Base-by-base conservation (phyloP, 1,140 invertebrate species). In the Cydia pomonella region DNA sequence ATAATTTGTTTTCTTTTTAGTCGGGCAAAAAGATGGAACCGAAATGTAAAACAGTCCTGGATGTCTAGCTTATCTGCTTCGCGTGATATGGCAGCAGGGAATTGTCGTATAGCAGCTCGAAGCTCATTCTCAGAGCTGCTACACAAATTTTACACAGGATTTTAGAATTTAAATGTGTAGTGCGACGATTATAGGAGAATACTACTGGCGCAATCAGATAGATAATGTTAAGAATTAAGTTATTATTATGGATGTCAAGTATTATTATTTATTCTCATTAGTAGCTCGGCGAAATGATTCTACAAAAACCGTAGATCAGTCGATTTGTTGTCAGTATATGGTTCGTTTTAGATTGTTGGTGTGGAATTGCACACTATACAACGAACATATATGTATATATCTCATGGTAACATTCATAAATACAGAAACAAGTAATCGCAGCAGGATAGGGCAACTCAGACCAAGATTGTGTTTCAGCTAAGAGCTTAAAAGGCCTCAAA, bases 171-270 rank as follows among this genome's bases (percentile, higher is more conserved):
- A n/a, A 23, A 59, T 2, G 53, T 9, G 53, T 12, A 10, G 21
- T 23, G 9, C 6, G 53, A 10, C 53, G n/a, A 9, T 59, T 59
- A 59, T 23, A 9, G 23, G 10, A 18, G 9, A 38, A 69, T 69
- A 69, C 64, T 69, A 69, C 33, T 38, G 64, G 64, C 29, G 64
- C 64, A 38, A 69, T 18, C 64, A 6, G 63, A 66, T 69, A n/a
- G 63, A 29, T 69, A n/a, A 21, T 69, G 64, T 69, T 41, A 33
- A 16, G 0, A 69, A 69, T 69, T 69, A 69, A 38, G 64, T 69
- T 69, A 38, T 69, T 66, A 29, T n/a, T 41, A 66, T 66, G 63
- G 13, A 33, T 66, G 63, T 66, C 25, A 29, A 66, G 63, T 29
- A 66, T 66, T 29, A 66, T 66, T 66, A 66, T 66, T 66, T 66